Base-by-base conservation (phyloP, 2,888 invertebrate genomes). In the Amblyjoppa proteus region DNA sequence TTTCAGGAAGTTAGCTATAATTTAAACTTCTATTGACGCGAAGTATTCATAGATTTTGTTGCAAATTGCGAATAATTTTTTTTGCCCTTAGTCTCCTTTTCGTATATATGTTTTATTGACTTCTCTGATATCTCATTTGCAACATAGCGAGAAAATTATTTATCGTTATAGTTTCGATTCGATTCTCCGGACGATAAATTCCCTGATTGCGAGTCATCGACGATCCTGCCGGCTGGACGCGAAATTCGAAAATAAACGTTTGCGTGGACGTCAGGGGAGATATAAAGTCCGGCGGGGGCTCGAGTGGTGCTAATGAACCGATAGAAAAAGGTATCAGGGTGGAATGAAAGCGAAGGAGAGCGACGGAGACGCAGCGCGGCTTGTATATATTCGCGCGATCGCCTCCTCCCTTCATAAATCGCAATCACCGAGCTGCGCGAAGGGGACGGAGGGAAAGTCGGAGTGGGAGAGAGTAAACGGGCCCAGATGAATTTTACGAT, bases 341-440 rank as follows among this genome's bases (percentile, higher is more conserved):
- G 86, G 75, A 82, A 80, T 68, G 83, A 85, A 83, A 81, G 80
- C 81, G 83, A 68, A 81, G 53, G 82, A 56, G 74, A 83, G 81
- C 73, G 77, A 77, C 56, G 77, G 68, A 84, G 79, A 77, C 68
- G 80, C 41, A 31, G 64, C 56, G 49, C 25, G n/a, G 45, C 31
- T 56, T 28, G 53, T 76, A 69, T 45, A 41, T 66, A 64, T 80
- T 68, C 73, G 69, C n/a, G 25, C 38, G 49, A 53, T 64, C 61
- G 69, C 53, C 34, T 74, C 77, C 77, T 58, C 61, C 73, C 85
- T 89, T 90, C 91, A 92, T 92, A 92, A 92, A 92, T 92, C 89
- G 91, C 88, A 92, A 92, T 92, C 90, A 90, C 88, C 89, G 76
- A 61, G 81, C 87, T 85, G 31, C 28, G 13, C 41, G 28, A 53